phyloP scores from a whole-genome alignment of 1,140 invertebrate genomes.

The Idris sp. region DNA sequence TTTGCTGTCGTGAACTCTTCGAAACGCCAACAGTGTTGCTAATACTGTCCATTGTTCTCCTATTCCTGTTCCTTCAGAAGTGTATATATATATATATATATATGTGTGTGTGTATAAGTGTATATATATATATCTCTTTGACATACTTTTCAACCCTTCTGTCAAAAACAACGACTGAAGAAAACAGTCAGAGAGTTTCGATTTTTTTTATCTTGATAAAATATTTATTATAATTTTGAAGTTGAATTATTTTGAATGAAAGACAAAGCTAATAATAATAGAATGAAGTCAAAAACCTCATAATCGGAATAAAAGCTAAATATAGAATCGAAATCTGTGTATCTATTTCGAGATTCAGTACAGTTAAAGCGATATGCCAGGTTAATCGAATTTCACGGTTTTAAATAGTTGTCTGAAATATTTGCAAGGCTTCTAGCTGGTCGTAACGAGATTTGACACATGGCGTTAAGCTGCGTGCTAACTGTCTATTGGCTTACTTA shows the following conservation, averaged over 20 bases:
- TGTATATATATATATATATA: no score
- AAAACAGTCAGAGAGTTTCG: slow-evolving; percentile 24
- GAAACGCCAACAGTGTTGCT: slow-evolving; percentile 40
- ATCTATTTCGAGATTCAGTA: slow-evolving; percentile 24
- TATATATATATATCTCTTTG: no score
- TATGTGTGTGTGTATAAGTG: no score
- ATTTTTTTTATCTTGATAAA: no score
- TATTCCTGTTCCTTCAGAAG: slow-evolving; percentile 9
- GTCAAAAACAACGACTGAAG: slow-evolving; percentile 9
- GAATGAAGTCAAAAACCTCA: not conserved
- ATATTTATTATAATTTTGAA: no score
- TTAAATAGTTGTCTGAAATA: slow-evolving; percentile 57
- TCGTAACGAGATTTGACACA: slow-evolving; percentile 57
- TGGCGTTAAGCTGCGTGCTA: slow-evolving; percentile 31
- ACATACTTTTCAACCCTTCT: slow-evolving; percentile 27
- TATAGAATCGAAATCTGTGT: no score
- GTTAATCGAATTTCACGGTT: slow-evolving; percentile 53
- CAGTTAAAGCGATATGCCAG: slow-evolving; percentile 31
- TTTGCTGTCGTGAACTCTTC: slow-evolving; percentile 40
- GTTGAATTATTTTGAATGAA: no score
- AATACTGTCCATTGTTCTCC: slow-evolving; percentile 18
- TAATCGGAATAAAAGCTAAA: slow-evolving; percentile 11
- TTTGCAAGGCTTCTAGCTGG: slow-evolving; percentile 49
- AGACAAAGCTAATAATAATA: no score
- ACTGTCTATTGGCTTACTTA: slow-evolving; percentile 40